Conservation (phyloP, 2,113 vertebrate species). For the Crotalus horridus region DNA sequence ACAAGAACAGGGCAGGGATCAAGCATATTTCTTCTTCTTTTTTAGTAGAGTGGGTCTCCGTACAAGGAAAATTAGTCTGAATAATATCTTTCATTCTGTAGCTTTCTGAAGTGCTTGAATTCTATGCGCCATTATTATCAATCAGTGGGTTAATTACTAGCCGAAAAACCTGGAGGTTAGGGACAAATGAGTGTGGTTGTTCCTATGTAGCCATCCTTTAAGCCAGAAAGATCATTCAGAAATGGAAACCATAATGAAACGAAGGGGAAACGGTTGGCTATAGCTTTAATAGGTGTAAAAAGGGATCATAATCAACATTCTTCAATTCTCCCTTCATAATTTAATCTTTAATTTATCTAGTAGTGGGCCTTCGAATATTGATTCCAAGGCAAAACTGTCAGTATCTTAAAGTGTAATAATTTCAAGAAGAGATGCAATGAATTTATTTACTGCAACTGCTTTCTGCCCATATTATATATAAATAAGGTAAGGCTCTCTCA, state of each 20-base stretch:
- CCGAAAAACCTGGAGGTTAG: background rate
- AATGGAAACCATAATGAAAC: background rate
- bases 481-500: background rate
- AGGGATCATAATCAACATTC: background rate
- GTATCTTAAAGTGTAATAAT: background rate
- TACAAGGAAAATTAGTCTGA: background rate
- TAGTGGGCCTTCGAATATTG: background rate
- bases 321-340: background rate
- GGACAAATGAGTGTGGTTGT: background rate
- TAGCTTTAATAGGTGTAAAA: background rate
- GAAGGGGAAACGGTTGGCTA: background rate
- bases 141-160: background rate
- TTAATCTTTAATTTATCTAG: background rate
- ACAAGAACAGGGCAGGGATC: background rate
- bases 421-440: background rate
- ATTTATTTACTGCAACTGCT: background rate
- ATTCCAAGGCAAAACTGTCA: background rate
- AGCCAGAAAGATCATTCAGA: background rate
- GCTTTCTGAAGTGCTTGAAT: background rate
- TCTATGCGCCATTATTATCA: background rate
- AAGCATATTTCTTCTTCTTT: background rate
- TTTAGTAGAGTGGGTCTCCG: background rate
- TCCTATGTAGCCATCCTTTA: background rate
- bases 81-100: background rate
- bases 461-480: background rate